Evolutionary conservation across 1,140 invertebrate genomes (phyloP).

Genomic region (Lepidostoma basale): DNA sequence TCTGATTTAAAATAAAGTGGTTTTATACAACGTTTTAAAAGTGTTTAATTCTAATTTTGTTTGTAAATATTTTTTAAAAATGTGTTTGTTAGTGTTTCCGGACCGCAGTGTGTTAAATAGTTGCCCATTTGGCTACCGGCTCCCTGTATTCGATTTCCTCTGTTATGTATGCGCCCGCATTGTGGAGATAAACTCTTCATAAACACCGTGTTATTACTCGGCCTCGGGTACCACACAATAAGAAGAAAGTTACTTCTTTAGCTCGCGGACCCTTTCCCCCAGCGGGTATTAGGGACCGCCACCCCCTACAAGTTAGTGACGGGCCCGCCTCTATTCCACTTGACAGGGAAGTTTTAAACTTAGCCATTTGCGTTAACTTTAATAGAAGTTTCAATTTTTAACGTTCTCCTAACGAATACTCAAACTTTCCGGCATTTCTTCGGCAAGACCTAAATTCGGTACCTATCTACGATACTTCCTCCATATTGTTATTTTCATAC

Average conservation of each 20-base stretch:
- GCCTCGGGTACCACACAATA: not conserved
- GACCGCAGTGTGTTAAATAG: not conserved
- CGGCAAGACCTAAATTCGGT: no score
- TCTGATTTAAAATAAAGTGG: not conserved
- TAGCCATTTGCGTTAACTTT: not conserved
- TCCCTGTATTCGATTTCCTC: slow-evolving; percentile 28
- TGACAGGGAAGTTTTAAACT: not conserved
- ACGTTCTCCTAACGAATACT: not conserved
- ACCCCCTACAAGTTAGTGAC: not conserved
- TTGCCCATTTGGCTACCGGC: slow-evolving; percentile 13
- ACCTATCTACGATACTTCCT: no score
- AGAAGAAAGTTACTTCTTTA: slow-evolving; percentile 16
- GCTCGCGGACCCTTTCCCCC: no score
- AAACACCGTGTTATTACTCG: slow-evolving; percentile 31
- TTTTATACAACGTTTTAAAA: no score
- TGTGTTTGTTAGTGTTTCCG: no score
- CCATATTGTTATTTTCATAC: no score
- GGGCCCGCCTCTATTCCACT: not conserved
- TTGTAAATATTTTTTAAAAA: no score
- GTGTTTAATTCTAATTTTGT: no score
- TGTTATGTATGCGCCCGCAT: slow-evolving; percentile 19
- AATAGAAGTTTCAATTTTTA: not conserved
- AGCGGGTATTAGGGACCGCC: no score
- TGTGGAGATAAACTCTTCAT: slow-evolving; percentile 17
- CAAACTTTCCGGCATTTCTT: no score